Percentiles rank a stretch among this genome's conserved stretches.
These are phyloP conservation scores for Synaphobranchus kaupii DNA, from an alignment of 2,797 vertebrate genomes.

Conservation along the genomic window DNA sequence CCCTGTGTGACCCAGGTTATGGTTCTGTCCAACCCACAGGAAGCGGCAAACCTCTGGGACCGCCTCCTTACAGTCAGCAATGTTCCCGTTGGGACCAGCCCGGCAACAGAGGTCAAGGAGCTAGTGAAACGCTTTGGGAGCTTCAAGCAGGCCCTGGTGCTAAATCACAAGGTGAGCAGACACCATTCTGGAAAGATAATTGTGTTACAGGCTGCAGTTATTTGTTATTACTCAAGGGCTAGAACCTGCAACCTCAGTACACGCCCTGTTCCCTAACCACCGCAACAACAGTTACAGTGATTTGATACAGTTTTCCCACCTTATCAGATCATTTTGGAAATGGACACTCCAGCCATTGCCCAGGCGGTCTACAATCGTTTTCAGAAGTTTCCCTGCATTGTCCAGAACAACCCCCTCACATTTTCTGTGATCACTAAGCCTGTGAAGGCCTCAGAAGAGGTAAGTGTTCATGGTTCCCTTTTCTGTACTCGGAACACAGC, in stretches of 20 bases:
- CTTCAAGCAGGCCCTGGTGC: constrained; percentile 69
- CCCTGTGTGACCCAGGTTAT: background rate
- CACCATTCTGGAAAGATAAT: background rate
- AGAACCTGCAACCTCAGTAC: background rate
- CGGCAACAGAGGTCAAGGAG: constrained; percentile 74
- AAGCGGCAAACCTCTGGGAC: constrained; percentile 40
- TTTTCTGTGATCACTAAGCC: constrained; percentile 44
- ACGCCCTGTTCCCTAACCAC: background rate
- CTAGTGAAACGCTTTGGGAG: constrained; percentile 81
- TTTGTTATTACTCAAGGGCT: too few species aligned
- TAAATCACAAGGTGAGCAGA: constrained; percentile 73
- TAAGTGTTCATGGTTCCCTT: background rate
- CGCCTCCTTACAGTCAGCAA: constrained; percentile 80
- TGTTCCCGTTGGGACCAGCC: constrained; percentile 71
- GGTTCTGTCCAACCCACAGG: constrained; percentile 23
- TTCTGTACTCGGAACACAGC: background rate
- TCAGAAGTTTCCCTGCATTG: constrained; percentile 48
- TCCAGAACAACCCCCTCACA: constrained; percentile 49
- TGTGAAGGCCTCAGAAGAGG: constrained; percentile 40
- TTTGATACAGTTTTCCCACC: background rate
- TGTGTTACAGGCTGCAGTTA: too few species aligned
- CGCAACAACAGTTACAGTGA: background rate
- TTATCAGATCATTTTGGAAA: constrained; percentile 67
- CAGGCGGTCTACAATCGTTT: constrained; percentile 39
- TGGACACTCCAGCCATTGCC: constrained; percentile 52